Percentiles rank a stretch among this genome's conserved stretches.
phyloP scores from a whole-genome alignment of 2,888 invertebrate genomes.

The Calameuta filiformis region DNA sequence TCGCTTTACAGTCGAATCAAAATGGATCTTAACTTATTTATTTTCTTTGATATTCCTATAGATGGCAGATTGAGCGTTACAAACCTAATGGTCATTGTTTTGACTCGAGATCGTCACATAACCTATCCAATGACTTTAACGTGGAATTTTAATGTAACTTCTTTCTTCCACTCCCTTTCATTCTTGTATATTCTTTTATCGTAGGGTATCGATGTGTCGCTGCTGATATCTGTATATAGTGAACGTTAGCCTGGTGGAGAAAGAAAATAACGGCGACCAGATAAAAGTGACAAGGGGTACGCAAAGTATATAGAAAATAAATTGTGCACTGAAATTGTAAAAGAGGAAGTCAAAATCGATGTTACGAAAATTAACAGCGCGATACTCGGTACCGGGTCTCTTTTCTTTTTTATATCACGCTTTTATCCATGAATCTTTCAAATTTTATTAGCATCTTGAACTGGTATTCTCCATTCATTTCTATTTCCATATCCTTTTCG shows the following conservation, averaged over 20 bases:
- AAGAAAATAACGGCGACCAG: neutral
- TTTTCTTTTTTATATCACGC: neutral
- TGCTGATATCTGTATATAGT: neutral
- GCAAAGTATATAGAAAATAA: neutral
- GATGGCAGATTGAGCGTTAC: neutral
- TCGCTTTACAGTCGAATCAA: slow-evolving; percentile 44
- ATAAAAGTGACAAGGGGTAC: neutral
- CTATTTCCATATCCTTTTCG: neutral
- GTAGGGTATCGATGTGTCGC: neutral
- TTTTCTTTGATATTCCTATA: slow-evolving; percentile 23
- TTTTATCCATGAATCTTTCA: neutral
- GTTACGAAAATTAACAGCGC: neutral
- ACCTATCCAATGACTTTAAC: neutral
- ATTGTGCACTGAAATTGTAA: too few relatives aligned
- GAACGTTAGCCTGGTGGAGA: neutral
- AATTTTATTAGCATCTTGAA: neutral
- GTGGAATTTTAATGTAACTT: neutral
- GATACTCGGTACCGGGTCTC: neutral
- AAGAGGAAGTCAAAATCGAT: neutral
- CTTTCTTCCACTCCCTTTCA: neutral
- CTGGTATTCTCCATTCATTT: neutral
- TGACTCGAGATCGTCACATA: neutral
- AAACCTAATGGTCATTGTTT: too few relatives aligned
- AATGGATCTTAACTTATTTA: slow-evolving; percentile 52
- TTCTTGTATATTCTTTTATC: slow-evolving; percentile 8